Percentiles rank a stretch among this genome's conserved stretches.
phyloP scores from a whole-genome alignment of 2,797 vertebrate genomes.

The Lepus townsendii region DNA sequence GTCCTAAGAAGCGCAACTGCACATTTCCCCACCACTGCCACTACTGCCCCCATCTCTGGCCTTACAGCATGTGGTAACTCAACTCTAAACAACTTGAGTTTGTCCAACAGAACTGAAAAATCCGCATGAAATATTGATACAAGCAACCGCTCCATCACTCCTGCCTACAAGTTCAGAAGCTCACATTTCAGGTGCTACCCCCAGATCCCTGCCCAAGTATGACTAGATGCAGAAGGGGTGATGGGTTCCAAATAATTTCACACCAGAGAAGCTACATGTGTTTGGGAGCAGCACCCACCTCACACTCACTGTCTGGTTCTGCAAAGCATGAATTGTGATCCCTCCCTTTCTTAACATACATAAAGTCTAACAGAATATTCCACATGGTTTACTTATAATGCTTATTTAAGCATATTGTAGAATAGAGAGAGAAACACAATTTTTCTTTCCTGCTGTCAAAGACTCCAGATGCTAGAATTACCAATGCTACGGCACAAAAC shows the following conservation, averaged over 20 bases:
- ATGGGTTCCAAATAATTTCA: neutral
- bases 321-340: neutral
- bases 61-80: neutral
- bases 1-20: neutral
- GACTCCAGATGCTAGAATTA: neutral
- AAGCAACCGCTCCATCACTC: neutral
- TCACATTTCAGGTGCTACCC: neutral
- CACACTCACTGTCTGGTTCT: neutral
- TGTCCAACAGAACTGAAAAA: neutral
- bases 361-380: neutral
- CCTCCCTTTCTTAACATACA: neutral
- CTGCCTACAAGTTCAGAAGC: neutral
- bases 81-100: neutral
- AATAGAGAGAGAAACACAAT: neutral
- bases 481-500: neutral
- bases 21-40: neutral
- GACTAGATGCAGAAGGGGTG: neutral
- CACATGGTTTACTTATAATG: neutral
- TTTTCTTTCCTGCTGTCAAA: neutral
- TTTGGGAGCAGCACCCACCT: neutral
- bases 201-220: neutral
- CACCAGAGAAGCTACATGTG: neutral
- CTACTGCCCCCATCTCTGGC: neutral
- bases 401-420: neutral
- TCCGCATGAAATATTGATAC: fast-evolving